These are phyloP conservation scores for Oncopeltus fasciatus DNA, from an alignment of 1,140 invertebrate genomes.

Conservation along the genomic window DNA sequence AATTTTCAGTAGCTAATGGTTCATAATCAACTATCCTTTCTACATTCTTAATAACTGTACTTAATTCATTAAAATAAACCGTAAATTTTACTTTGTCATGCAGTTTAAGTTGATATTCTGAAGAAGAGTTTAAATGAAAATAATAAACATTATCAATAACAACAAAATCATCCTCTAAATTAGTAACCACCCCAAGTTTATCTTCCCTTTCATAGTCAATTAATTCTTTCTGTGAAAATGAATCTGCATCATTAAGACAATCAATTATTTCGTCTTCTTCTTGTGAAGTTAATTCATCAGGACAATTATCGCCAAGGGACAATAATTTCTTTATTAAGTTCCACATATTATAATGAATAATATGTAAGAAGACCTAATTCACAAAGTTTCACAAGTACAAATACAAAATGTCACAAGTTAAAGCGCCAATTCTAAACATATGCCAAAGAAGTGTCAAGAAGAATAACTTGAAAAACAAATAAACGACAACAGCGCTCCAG, in stretches of 20 bases:
- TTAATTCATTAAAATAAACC: neutral
- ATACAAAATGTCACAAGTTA: too few species aligned
- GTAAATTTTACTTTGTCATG: neutral
- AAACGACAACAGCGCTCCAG: too few species aligned
- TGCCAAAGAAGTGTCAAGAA: too few species aligned
- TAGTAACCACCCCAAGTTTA: neutral
- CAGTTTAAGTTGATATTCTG: neutral
- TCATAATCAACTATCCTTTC: neutral
- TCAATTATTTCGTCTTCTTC: neutral
- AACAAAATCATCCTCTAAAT: neutral
- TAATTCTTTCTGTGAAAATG: neutral
- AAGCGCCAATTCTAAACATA: too few species aligned
- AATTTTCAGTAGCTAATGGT: neutral
- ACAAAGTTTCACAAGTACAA: too few species aligned
- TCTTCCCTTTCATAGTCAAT: neutral
- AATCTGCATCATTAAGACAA: too few species aligned
- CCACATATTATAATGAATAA: too few species aligned
- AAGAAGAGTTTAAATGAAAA: neutral
- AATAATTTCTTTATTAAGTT: too few species aligned
- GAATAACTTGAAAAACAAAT: too few species aligned
- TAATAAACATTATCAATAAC: neutral
- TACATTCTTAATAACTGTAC: neutral
- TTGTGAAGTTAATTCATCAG: neutral
- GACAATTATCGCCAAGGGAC: neutral
- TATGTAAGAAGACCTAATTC: too few species aligned